Percentiles rank a stretch among this genome's conserved stretches.
phyloP scores from a whole-genome alignment of 2,797 vertebrate genomes.

The Glossophaga mutica region DNA sequence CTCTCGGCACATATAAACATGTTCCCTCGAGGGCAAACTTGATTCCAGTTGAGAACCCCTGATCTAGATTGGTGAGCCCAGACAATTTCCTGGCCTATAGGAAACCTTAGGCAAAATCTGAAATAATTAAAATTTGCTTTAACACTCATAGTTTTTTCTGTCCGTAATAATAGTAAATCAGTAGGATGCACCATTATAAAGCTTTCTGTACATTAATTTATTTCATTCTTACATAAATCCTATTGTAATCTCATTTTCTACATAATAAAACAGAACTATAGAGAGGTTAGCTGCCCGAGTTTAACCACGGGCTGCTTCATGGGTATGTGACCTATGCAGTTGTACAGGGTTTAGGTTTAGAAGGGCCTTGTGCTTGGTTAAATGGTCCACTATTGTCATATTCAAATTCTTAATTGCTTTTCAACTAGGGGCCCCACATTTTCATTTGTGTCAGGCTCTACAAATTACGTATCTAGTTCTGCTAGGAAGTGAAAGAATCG shows the following conservation, averaged over 20 bases:
- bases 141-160: background rate
- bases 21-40: background rate
- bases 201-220: background rate
- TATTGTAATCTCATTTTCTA: conserved; percentile 8
- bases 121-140: conserved; percentile 35
- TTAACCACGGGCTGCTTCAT: background rate
- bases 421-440: background rate
- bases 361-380: background rate
- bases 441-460: background rate
- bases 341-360: background rate
- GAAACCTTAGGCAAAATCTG: conserved; percentile 1
- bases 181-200: background rate
- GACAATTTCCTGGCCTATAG: background rate
- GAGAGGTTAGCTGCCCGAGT: background rate
- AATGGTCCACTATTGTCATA: background rate
- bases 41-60: background rate
- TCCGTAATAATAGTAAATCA: background rate
- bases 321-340: background rate
- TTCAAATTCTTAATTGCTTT: background rate
- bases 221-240: background rate
- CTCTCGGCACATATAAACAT: background rate
- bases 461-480: background rate
- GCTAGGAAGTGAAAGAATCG: background rate
- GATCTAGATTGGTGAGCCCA: background rate
- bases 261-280: background rate